Evolutionary conservation across 2,888 invertebrate species (phyloP).

Genomic region (Deilephila elpenor): DNA sequence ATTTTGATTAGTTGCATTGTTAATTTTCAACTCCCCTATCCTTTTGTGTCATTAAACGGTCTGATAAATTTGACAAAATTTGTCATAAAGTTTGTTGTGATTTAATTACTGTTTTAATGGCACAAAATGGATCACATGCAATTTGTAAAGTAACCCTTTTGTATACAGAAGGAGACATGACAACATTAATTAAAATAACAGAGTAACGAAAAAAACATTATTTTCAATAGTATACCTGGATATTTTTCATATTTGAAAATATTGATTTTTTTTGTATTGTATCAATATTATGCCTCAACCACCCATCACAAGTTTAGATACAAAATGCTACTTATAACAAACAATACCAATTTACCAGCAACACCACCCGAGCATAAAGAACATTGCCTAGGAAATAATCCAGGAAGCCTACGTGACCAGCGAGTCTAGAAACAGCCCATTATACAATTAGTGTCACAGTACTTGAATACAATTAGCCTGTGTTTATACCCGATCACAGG

Average conservation of each 20-base stretch:
- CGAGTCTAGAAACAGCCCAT: conserved; percentile 5
- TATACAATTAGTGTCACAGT: conserved; percentile 19
- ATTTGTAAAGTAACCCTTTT: background rate
- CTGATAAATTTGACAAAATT: conserved; percentile 23
- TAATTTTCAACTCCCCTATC: conserved; percentile 22
- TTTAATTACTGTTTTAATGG: conserved; percentile 11
- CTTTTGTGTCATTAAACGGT: conserved; percentile 6
- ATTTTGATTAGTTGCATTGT: conserved; percentile 30
- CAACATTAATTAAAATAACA: too few species aligned
- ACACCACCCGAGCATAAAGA: conserved; percentile 11
- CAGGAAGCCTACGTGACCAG: conserved; percentile 8
- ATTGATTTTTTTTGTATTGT: too few species aligned
- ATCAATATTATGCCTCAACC: too few species aligned
- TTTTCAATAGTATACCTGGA: too few species aligned
- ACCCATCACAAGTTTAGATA: background rate
- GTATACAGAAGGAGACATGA: too few species aligned
- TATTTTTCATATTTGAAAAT: too few species aligned
- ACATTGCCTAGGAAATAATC: conserved; percentile 14
- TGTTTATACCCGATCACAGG: background rate
- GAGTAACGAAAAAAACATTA: too few species aligned
- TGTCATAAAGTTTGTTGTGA: conserved; percentile 23
- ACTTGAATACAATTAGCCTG: conserved; percentile 12
- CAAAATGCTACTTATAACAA: background rate
- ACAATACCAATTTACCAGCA: background rate
- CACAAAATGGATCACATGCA: background rate